Base-by-base conservation (phyloP, 2,113 vertebrate genomes). In the Dicrurus megarhynchus region DNA sequence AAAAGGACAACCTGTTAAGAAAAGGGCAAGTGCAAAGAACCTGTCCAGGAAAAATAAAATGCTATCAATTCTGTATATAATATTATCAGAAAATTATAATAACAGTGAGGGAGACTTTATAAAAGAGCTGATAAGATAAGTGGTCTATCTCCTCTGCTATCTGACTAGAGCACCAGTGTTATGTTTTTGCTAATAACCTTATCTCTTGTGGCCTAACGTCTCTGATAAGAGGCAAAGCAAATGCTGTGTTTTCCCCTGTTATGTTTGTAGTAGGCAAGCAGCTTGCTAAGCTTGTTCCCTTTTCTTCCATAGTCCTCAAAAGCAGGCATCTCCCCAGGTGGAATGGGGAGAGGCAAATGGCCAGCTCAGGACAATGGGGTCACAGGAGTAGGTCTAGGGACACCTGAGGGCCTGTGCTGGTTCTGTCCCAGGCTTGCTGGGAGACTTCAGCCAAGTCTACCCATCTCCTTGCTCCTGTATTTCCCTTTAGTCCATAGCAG, bases 71-170 rank as follows among this genome's bases (percentile, higher is more conserved):
- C 68, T 79, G 69, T 80, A 81, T 92, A 93, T 93, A 97, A 94
- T 94, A 91, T 76, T 93, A 96, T 97, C 87, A 86, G 90, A 81
- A 97, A 87, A 96, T 90, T 96, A 90, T 61, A 95, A 55, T 64
- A 92, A 65, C 87, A 71, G 79, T 16, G 39, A 91, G 64, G n/a
- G 67, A 91, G 49, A 63, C 60, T 91, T 88, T 89, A 92, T 84
- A 96, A 97, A 95, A 71, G 69, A 91, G 59, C 78, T 84, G 94
- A 96, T 96, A 93, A 95, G 89, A 95, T 94, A 96, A 89, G 74
- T 23, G 8, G 44, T 64, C 68, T 96, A 89, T 97, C 93, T 93
- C 16, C 41, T 81, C 65, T 15, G 7, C 73, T 94, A 74, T 97
- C 94, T 89, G 94, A 70, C 71, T 88, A 59, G 90, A 94, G 89